Evolutionary conservation across 2,113 vertebrate species (phyloP).

Genomic region (Strix uralensis): DNA sequence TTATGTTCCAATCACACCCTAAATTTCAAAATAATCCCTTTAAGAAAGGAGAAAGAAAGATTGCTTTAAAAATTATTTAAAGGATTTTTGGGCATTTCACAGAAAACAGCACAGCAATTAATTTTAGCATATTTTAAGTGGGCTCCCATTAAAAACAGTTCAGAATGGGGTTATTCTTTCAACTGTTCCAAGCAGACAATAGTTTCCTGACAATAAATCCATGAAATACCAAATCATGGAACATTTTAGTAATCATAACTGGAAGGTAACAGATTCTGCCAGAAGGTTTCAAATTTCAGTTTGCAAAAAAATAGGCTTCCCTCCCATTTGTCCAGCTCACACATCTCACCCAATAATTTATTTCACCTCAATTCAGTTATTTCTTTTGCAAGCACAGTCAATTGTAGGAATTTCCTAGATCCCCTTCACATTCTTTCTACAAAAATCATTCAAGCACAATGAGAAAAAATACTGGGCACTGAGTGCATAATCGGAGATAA

Average conservation of each 20-base stretch:
- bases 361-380: not conserved
- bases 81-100: not conserved
- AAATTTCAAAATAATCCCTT: not conserved
- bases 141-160: not conserved
- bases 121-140: not conserved
- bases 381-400: not conserved
- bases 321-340: not conserved
- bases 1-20: not conserved
- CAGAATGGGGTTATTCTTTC: not conserved
- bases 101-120: not conserved
- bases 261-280: conserved; percentile 9
- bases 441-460: not conserved
- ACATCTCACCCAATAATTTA: conserved; percentile 27
- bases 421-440: not conserved
- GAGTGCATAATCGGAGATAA: not conserved
- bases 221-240: conserved; percentile 16
- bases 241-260: not conserved
- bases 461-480: not conserved
- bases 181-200: not conserved
- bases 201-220: conserved; percentile 41
- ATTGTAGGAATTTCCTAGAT: not conserved
- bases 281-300: conserved; percentile 1
- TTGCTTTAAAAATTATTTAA: not conserved
- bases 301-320: not conserved
- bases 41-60: not conserved